A percentile compares a stretch with the other conserved stretches of the same genome.
phyloP scores from a whole-genome alignment of 37 sponge, comb jelly and placozoan genomes.

The Theonella swinhoei region DNA sequence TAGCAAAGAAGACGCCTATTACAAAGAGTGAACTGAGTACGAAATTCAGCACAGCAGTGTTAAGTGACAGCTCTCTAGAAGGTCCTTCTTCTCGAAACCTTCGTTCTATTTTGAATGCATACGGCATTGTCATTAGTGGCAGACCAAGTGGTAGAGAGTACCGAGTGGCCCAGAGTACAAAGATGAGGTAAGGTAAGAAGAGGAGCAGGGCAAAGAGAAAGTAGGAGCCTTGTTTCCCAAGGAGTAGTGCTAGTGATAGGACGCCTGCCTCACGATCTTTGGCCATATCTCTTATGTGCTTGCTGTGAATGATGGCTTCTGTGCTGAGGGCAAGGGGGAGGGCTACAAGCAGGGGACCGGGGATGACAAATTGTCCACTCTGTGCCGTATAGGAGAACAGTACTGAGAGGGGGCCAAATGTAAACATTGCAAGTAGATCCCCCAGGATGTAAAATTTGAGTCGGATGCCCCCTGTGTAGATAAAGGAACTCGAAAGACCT shows the following conservation, averaged over 20 bases:
- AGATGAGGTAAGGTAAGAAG: slow-evolving; percentile 76
- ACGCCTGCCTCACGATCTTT: slow-evolving; percentile 52
- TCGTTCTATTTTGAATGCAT: slow-evolving; percentile 70
- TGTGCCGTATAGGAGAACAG: slow-evolving; percentile 77
- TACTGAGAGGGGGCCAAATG: slow-evolving; percentile 85
- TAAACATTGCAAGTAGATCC: slow-evolving; percentile 75
- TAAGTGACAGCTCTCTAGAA: slow-evolving; percentile 14
- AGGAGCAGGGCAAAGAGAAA: slow-evolving; percentile 75
- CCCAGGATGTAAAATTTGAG: slow-evolving; percentile 87
- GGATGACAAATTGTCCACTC: slow-evolving; percentile 43
- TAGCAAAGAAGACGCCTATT: slow-evolving; percentile 59
- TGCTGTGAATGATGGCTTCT: slow-evolving; percentile 87
- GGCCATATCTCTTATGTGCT: slow-evolving; percentile 70
- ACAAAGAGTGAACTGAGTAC: slow-evolving; percentile 56
- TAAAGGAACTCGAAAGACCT: slow-evolving; percentile 84
- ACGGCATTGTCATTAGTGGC: slow-evolving; percentile 65
- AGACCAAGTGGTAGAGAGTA: slow-evolving; percentile 63
- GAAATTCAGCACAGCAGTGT: slow-evolving; percentile 51
- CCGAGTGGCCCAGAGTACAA: slow-evolving; percentile 53
- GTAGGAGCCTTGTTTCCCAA: slow-evolving; percentile 75
- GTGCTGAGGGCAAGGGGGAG: slow-evolving; percentile 78
- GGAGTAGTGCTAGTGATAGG: slow-evolving; percentile 68
- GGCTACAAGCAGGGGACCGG: slow-evolving; percentile 66
- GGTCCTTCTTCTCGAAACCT: slow-evolving; percentile 57
- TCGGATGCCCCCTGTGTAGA: slow-evolving; percentile 88